phyloP scores from a whole-genome alignment of 2,797 vertebrate species.

The Merluccius polli region DNA sequence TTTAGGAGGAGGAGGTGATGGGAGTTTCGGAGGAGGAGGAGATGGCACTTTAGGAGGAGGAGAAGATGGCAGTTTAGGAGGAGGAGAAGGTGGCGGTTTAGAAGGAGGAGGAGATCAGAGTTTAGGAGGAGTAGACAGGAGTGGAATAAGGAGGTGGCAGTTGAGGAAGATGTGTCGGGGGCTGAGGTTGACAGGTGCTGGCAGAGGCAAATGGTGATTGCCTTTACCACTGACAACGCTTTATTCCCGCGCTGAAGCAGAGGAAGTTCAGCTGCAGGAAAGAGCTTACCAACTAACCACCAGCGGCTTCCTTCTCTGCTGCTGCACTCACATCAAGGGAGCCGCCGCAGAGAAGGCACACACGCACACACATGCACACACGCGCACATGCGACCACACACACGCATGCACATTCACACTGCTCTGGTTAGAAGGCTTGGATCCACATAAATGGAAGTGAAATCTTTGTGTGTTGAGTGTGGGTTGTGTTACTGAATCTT shows the following conservation, averaged over 20 bases:
- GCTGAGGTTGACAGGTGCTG: constrained; percentile 24
- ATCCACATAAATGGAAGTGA: constrained; percentile 1
- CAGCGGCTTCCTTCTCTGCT: constrained; percentile 51
- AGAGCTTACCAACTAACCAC: constrained; percentile 63
- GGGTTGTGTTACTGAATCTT: not conserved
- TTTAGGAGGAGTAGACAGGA: not conserved
- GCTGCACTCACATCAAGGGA: not conserved
- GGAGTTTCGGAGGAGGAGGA: not conserved
- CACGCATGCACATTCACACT: not conserved
- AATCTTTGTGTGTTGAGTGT: not conserved
- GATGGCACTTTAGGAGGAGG: not conserved
- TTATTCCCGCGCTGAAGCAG: constrained; percentile 59
- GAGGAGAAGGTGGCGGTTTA: constrained; percentile 4
- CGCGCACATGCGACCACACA: not conserved
- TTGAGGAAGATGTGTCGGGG: not conserved
- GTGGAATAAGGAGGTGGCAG: not conserved
- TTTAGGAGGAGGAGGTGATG: no score
- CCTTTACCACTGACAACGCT: constrained; percentile 56
- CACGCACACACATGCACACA: not conserved
- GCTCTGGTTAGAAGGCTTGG: constrained; percentile 28
- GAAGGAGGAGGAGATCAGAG: not conserved
- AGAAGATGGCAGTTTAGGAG: not conserved
- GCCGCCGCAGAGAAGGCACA: constrained; percentile 47
- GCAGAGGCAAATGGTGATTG: constrained; percentile 19
- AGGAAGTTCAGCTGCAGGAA: constrained; percentile 67